A percentile compares a stretch with the other conserved stretches of the same genome.
These are phyloP conservation scores for Raja brachyura DNA, from an alignment of 2,113 vertebrate genomes.

Conservation along the genomic window DNA sequence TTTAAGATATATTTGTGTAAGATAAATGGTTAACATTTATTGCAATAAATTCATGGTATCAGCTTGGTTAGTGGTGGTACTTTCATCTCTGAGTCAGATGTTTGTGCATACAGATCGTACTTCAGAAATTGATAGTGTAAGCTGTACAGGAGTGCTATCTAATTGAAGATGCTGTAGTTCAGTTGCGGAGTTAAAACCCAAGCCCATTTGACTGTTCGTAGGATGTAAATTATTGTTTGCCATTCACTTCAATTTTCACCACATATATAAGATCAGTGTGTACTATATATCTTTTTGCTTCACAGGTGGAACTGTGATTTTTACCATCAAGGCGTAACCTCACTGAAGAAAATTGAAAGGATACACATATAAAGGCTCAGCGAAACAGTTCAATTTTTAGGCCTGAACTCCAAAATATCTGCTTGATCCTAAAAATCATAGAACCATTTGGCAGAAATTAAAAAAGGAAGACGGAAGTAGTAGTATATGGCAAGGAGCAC, in stretches of 20 bases:
- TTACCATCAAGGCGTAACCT: neutral
- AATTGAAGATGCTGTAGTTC: neutral
- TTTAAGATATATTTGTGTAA: neutral
- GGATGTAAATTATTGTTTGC: neutral
- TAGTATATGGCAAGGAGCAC: neutral
- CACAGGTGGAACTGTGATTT: neutral
- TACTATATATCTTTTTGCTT: neutral
- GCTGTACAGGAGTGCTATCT: neutral
- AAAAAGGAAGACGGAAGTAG: neutral
- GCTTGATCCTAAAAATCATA: neutral
- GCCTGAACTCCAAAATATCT: neutral
- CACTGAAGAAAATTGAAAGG: neutral
- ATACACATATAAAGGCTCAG: neutral
- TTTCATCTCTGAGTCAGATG: neutral
- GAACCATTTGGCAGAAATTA: neutral
- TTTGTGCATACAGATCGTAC: neutral
- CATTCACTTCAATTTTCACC: too few relatives aligned
- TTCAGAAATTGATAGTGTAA: neutral
- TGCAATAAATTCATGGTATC: neutral
- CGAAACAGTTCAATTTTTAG: neutral
- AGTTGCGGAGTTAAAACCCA: neutral
- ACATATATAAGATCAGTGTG: neutral
- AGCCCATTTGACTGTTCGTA: neutral
- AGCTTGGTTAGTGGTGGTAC: neutral
- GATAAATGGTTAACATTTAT: neutral